Percentiles rank a stretch among this genome's conserved stretches.
Conservation (phyloP, 1,140 invertebrate species). For the Drosophila cardini region DNA sequence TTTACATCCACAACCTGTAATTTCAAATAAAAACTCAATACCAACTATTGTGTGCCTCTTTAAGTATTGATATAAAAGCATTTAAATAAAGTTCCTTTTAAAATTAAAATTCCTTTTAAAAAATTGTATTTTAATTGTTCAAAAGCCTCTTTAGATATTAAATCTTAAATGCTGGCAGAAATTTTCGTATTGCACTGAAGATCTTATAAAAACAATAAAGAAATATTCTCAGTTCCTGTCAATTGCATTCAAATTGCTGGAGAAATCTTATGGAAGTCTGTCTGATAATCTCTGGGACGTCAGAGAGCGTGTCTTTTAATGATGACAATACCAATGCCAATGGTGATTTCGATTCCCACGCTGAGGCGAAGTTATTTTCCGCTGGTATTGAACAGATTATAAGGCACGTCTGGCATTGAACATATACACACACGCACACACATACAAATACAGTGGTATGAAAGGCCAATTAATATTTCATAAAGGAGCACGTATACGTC, state of each 20-base stretch:
- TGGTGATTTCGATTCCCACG: background rate
- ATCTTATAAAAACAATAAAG: background rate
- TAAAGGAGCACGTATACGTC: constrained; percentile 77
- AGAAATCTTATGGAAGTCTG: background rate
- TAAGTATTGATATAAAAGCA: too few species aligned
- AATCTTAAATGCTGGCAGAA: too few species aligned
- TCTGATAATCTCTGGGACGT: constrained; percentile 15
- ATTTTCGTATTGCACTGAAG: too few species aligned
- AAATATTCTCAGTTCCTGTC: constrained; percentile 9
- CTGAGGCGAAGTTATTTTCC: constrained; percentile 46
- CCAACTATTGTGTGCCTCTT: too few species aligned
- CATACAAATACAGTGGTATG: constrained; percentile 41
- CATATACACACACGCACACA: background rate
- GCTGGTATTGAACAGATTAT: constrained; percentile 72
- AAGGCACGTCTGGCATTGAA: constrained; percentile 61
- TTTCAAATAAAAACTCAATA: too few species aligned
- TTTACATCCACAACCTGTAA: too few species aligned
- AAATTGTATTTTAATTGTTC: too few species aligned
- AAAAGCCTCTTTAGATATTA: too few species aligned
- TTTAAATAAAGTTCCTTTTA: too few species aligned
- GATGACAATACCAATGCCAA: constrained; percentile 27
- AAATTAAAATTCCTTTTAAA: too few species aligned
- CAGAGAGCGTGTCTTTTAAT: constrained; percentile 41
- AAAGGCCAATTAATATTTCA: constrained; percentile 83
- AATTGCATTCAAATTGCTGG: constrained; percentile 12